Base-by-base conservation (phyloP, 2,888 invertebrate genomes). In the Capitulum mitella region DNA sequence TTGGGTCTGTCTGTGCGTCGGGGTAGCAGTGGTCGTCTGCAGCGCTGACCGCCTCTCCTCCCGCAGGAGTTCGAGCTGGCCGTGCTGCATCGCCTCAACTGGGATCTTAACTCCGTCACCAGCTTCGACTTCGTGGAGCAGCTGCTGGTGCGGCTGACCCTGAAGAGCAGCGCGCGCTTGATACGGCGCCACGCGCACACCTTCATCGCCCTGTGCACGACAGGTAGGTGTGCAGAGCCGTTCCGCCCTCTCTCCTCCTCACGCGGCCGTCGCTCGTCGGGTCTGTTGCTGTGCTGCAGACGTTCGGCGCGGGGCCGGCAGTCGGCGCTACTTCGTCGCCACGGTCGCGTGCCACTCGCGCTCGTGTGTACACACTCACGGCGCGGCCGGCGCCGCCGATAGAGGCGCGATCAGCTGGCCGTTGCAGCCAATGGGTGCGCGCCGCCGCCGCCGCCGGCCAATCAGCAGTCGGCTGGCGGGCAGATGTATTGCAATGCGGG, bases 171-270 rank as follows among this genome's bases (percentile, higher is more conserved):
- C 48, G 74, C 77, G 10, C 34, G 26, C 14, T 29, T 77, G 48
- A 51, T 79, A 29, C 84, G 85, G 80, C 83, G 84, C 81, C 86
- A 86, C 81, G 84, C 86, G 58, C 85, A 85, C 82, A 85, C 85
- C 0, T 86, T 86, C 82, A 85, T 86, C 77, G 84, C 85, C 6
- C 82, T 86, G 54, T 86, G 86, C 81, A 84, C 85, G 26, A 85
- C 85, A 83, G 86, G 86, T 86, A 83, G 83, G 83, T 46, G 26
- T 19, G 22, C 70, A n/a, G n/a, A n/a, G n/a, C n/a, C n/a, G n/a
- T n/a, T n/a, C n/a, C n/a, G n/a, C n/a, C n/a, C n/a, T n/a, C n/a
- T n/a, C n/a, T n/a, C n/a, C n/a, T n/a, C n/a, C n/a, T n/a, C n/a
- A n/a, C n/a, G n/a, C n/a, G n/a, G n/a, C n/a, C n/a, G n/a, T n/a